Evolutionary conservation across 2,797 vertebrate species (phyloP).

Genomic region (Carcharodon carcharias): DNA sequence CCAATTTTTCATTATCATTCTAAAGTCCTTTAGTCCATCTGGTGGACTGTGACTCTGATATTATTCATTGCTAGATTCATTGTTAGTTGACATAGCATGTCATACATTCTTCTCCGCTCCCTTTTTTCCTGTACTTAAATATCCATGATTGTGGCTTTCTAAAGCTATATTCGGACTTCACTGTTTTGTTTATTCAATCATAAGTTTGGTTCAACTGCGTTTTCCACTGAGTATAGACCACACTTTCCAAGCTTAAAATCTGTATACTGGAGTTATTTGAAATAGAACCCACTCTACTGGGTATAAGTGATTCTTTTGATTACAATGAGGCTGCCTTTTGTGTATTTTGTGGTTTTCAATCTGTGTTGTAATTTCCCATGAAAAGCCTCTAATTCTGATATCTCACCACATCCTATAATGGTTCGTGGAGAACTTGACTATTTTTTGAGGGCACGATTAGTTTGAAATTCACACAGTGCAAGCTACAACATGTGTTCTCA

Average conservation of each 20-base stretch:
- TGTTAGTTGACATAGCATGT: background rate
- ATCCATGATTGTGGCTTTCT: background rate
- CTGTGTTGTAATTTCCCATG: no score
- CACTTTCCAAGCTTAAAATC: background rate
- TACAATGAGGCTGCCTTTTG: no score
- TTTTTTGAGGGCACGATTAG: no score
- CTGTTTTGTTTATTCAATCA: background rate
- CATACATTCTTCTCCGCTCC: background rate
- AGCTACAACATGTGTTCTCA: no score
- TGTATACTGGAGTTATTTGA: background rate
- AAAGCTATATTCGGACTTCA: background rate
- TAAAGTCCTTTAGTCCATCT: background rate
- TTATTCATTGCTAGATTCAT: background rate
- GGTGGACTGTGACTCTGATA: background rate
- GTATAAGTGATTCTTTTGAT: background rate
- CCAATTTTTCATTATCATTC: background rate
- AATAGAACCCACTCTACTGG: background rate
- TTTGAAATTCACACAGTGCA: no score
- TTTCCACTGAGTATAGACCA: background rate
- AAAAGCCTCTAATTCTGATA: no score
- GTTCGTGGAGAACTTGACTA: no score
- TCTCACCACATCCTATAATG: no score
- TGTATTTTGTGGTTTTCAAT: no score
- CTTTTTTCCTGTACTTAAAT: background rate
- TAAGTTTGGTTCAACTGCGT: background rate